phyloP scores from a whole-genome alignment of 2,797 vertebrate species.

The Coccyzus lansbergi region DNA sequence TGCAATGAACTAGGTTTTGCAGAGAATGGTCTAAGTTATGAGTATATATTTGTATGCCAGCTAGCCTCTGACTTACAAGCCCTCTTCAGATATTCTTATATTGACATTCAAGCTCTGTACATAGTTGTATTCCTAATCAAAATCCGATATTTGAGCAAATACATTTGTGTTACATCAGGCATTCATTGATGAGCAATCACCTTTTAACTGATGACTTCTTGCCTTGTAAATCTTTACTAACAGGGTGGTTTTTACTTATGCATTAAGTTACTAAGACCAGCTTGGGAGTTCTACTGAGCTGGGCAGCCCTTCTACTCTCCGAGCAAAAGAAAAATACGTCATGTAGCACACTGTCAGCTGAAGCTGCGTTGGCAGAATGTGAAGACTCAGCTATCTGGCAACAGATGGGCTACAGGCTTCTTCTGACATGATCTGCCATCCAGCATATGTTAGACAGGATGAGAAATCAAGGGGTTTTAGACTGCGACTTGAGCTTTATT shows the following conservation, averaged over 20 bases:
- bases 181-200: background rate
- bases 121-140: background rate
- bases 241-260: background rate
- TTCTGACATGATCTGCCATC: slow-evolving; percentile 69
- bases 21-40: background rate
- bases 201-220: background rate
- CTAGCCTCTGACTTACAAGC: background rate
- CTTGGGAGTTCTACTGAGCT: background rate
- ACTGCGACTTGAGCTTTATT: slow-evolving; percentile 43
- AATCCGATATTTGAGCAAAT: background rate
- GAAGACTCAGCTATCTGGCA: slow-evolving; percentile 53
- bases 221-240: background rate
- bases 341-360: slow-evolving; percentile 44
- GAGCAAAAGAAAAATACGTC: background rate
- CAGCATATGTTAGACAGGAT: slow-evolving; percentile 66
- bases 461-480: slow-evolving; percentile 55
- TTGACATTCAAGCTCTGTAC: background rate
- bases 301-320: background rate
- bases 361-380: slow-evolving; percentile 62
- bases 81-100: background rate
- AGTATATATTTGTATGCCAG: background rate
- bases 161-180: background rate
- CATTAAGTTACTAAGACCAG: background rate
- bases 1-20: background rate
- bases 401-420: slow-evolving; percentile 64